These are phyloP conservation scores for Cheilosia scutellata DNA, from an alignment of 2,888 invertebrate species.

Conservation along the genomic window DNA sequence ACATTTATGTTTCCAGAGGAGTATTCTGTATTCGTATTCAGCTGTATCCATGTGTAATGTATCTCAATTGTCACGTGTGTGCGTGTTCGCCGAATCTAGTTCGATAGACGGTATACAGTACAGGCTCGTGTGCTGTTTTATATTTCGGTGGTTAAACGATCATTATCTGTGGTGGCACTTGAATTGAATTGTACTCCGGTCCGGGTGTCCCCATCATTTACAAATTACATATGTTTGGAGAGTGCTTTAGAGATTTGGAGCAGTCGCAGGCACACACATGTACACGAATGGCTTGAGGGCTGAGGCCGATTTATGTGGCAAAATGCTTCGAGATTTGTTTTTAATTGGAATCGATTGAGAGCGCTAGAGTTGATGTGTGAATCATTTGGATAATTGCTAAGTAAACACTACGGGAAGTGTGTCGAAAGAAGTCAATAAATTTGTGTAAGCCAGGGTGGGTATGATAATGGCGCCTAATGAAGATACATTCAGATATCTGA, in stretches of 20 bases:
- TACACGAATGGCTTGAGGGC: background rate
- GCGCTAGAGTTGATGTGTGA: conserved; percentile 1
- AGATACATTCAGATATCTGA: background rate
- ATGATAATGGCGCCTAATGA: conserved; percentile 15
- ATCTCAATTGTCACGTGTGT: conserved; percentile 61
- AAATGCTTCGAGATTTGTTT: conserved; percentile 54
- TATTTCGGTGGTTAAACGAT: conserved; percentile 71
- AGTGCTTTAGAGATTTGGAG: conserved; percentile 57
- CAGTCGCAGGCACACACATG: conserved; percentile 13
- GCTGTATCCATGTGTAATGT: conserved; percentile 43
- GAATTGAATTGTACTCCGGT: conserved; percentile 72
- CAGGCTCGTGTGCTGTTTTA: conserved; percentile 31
- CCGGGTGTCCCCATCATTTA: conserved; percentile 69
- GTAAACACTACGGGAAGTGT: conserved; percentile 8
- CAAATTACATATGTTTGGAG: conserved; percentile 70
- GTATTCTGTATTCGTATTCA: too few species aligned
- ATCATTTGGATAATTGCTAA: conserved; percentile 26
- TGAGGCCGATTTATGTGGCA: conserved; percentile 49
- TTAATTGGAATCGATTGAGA: conserved; percentile 52
- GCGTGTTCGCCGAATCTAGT: conserved; percentile 54
- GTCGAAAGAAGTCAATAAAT: conserved; percentile 39
- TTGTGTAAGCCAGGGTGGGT: too few species aligned
- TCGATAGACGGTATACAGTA: conserved; percentile 40
- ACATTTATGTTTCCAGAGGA: conserved; percentile 1
- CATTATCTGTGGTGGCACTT: conserved; percentile 73